These are phyloP conservation scores for Salvator merianae DNA, from an alignment of 2,113 vertebrate species.

Conservation along the genomic window DNA sequence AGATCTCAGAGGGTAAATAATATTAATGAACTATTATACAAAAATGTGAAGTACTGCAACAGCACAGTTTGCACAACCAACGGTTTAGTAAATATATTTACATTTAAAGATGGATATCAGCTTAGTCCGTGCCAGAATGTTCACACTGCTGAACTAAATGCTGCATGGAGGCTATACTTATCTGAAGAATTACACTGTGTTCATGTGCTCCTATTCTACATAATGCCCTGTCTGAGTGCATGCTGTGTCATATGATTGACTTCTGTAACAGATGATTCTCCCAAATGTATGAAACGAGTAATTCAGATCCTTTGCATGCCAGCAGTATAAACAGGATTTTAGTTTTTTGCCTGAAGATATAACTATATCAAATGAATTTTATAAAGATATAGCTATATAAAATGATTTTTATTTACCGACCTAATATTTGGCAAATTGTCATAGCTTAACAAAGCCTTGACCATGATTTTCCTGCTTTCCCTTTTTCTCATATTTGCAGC, in stretches of 20 bases:
- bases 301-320: neutral
- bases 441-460: too few species aligned
- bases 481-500: too few species aligned
- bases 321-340: neutral
- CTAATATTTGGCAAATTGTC: neutral
- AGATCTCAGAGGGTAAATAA: neutral
- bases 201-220: neutral
- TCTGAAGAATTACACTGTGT: neutral
- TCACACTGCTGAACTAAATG: neutral
- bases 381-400: too few species aligned
- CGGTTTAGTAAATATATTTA: neutral
- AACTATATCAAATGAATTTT: too few species aligned
- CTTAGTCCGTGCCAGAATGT: neutral
- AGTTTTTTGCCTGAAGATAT: too few species aligned
- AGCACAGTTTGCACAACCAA: neutral
- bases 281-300: neutral
- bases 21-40: neutral
- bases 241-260: slow-evolving; percentile 9
- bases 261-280: slow-evolving; percentile 21
- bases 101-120: neutral
- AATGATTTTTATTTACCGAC: too few species aligned
- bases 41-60: too few species aligned
- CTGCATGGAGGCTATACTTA: neutral
- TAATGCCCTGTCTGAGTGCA: neutral
- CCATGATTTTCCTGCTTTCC: too few species aligned